A percentile compares a stretch with the other conserved stretches of the same genome.
phyloP scores from a whole-genome alignment of 2,797 vertebrate genomes.

The Bryconaethiops microstoma region DNA sequence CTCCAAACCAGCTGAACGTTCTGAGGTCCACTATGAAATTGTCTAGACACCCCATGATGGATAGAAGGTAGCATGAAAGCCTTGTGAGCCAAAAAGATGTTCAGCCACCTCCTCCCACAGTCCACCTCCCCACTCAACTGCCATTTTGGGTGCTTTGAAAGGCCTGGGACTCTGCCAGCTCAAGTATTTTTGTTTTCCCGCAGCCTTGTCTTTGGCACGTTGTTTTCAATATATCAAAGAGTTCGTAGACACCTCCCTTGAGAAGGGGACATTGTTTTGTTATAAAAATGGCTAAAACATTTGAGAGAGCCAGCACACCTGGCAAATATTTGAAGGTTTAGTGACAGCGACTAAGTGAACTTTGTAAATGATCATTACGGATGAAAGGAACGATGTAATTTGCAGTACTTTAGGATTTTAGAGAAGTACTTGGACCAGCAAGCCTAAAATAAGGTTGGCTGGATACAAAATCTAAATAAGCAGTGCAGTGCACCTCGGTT shows the following conservation, averaged over 20 bases:
- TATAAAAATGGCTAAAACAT: slow-evolving; percentile 9
- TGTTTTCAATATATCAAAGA: slow-evolving; percentile 55
- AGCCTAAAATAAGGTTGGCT: background rate
- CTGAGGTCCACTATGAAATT: slow-evolving; percentile 49
- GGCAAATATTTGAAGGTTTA: background rate
- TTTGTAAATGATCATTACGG: slow-evolving; percentile 4
- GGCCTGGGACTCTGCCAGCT: slow-evolving; percentile 44
- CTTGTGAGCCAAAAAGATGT: slow-evolving; percentile 48
- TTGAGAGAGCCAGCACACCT: slow-evolving; percentile 9
- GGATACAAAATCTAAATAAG: background rate
- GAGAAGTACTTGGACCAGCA: background rate
- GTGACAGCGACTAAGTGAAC: background rate
- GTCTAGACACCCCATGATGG: slow-evolving; percentile 52
- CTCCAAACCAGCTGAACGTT: slow-evolving; percentile 46
- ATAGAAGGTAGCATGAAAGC: slow-evolving; percentile 52
- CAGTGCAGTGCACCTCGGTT: background rate
- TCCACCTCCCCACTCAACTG: slow-evolving; percentile 25
- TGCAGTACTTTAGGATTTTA: background rate
- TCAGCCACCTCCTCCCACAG: slow-evolving; percentile 13
- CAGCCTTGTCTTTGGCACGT: slow-evolving; percentile 50
- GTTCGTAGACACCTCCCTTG: slow-evolving; percentile 30
- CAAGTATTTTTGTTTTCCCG: slow-evolving; percentile 44
- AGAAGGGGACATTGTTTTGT: slow-evolving; percentile 10
- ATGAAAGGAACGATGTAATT: background rate
- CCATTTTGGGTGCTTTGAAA: slow-evolving; percentile 53